Evolutionary conservation across 1,140 invertebrate genomes (phyloP), one percentile per base, ranked within the genome.

Genomic region (Meloidogyne chitwoodi): DNA sequence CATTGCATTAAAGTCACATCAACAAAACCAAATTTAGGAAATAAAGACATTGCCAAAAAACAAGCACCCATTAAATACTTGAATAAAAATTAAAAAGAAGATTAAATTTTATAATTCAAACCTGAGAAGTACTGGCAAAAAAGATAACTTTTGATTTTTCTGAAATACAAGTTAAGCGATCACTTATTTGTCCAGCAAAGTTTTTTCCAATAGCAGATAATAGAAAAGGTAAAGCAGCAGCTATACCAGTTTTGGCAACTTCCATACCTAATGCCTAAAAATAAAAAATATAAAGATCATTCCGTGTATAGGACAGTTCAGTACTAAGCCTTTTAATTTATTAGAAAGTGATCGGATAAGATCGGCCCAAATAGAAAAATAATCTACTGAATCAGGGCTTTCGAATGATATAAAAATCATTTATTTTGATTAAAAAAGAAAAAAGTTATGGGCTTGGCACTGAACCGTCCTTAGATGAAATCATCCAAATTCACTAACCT

Each of bases 191-290:
- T 5, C 72, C 77, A 48, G 31, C 64, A 29, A 68, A 10, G 19
- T 77, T 34, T 66, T 78, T 78, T 0, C 48, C 65, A 27, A 78
- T 22, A 5, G 76, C 19, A 22, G 77, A 74, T 8, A 76, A 44
- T 16, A 76, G 16, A 56, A 65, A 75, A 26, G 77, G 77, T 34
- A 78, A 63, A 26, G 77, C 77, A 11, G 72, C 64, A 56, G 77
- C 77, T 27, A 75, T 67, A 24, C 77, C 77, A 0, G 77, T 78
- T 61, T 69, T 44, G 64, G 65, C 63, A 29, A 78, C 73, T 29
- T 78, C 68, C 24, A 78, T 66, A 26, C 38, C 41, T n/a, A 78
- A 38, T 22, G 48, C 63, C 66, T 68, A 6, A 29, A 70, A 29
- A 19, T 19, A 48, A 48, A 19, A 2, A 48, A 48, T 48, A 48